Percentiles rank a stretch among this genome's conserved stretches.
phyloP scores from a whole-genome alignment of 2,113 vertebrate genomes.

The Indicator maculatus region DNA sequence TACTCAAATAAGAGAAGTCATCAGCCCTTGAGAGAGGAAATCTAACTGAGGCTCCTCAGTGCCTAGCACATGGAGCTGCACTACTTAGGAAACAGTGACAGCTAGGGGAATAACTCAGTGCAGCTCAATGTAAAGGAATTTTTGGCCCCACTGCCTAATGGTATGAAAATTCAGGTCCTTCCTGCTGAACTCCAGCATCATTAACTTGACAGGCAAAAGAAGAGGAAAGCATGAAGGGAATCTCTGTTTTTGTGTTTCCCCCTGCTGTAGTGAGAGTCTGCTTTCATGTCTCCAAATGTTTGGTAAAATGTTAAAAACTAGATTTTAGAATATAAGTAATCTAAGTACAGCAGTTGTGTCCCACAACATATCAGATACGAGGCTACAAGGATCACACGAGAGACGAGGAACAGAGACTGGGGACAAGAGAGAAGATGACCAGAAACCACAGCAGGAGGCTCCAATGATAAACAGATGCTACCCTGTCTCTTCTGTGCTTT shows the following conservation, averaged over 20 bases:
- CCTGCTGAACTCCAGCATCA: not conserved
- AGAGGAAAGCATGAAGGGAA: not conserved
- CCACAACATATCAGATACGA: not conserved
- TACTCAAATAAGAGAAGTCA: slow-evolving; percentile 1
- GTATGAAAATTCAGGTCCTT: not conserved
- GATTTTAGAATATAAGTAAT: not conserved
- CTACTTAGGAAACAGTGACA: slow-evolving; percentile 13
- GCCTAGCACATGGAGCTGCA: not conserved
- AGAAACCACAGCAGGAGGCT: slow-evolving; percentile 2
- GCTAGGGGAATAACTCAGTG: not conserved
- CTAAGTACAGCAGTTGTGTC: not conserved
- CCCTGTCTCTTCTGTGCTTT: not conserved
- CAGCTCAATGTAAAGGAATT: not conserved
- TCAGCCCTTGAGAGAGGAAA: not conserved
- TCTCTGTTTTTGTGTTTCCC: not conserved
- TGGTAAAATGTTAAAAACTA: not conserved
- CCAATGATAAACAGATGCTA: not conserved
- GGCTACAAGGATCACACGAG: not conserved
- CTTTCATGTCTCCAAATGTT: not conserved
- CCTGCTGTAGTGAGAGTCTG: not conserved
- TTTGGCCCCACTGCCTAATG: not conserved
- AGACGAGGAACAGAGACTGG: not conserved
- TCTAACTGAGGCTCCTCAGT: not conserved
- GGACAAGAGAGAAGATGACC: not conserved
- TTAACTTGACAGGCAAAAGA: not conserved